Base-by-base conservation (phyloP, 2,113 vertebrate species). In the Anthoscopus minutus region DNA sequence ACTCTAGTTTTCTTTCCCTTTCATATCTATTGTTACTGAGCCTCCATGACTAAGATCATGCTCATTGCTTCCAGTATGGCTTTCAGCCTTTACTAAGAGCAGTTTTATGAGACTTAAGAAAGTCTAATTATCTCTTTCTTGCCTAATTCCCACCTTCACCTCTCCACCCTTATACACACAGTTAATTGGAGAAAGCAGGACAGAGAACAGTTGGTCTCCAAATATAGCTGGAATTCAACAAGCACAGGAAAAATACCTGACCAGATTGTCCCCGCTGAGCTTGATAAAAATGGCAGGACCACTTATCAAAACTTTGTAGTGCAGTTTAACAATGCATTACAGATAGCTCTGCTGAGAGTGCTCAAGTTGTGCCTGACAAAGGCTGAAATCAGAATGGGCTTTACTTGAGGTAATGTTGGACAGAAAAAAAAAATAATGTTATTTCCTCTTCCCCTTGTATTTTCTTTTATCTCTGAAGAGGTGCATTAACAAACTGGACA, bases 181-280 rank as follows among this genome's bases (percentile, higher is more conserved):
- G 24, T 67, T 81, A 94, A 90, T 79, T 92, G 91, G 57, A 60
- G 66, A 84, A 90, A 84, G 67, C 71, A 57, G 64, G 64, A 50
- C 74, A 85, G 56, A 71, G 76, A 81, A 51, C 64, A 74, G 60
- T 48, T 88, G 79, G 56, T 81, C 60, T 94, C 88, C 92, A 81
- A 88, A 78, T 86, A 78, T 24, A 88, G 82, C 71, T 86, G 81
- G 60, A 83, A 89, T 94, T 94, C 92, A 71, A 58, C 76, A 83
- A 64, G 60, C 72, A 35, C 31, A 64, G 60, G 64, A 81, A 66
- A 86, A 81, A 62, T 53, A 74, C 80, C 82, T 94, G 90, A 88
- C 54, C 45, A 53, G 23, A 53, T 38, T 87, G 86, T 82, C 65
- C 45, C 84, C 0, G 9, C 61, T 84, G 86, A 91, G 84, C 48